These are phyloP conservation scores for Ypsolopha sequella DNA, from an alignment of 2,888 invertebrate species.

Conservation along the genomic window DNA sequence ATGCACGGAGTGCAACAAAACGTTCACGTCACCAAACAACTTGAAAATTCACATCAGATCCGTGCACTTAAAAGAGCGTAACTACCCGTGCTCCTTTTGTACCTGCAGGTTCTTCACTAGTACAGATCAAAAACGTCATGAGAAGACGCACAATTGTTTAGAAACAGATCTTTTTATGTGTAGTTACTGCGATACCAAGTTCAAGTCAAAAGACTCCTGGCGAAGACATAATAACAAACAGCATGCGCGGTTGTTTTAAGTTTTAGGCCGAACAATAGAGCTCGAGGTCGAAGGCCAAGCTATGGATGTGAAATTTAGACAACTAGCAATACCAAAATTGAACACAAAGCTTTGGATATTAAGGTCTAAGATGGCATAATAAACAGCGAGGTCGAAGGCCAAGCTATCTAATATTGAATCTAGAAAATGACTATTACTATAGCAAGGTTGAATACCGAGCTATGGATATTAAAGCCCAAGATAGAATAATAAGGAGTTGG, in stretches of 20 bases:
- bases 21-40: constrained; percentile 19
- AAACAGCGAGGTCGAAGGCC: too few species aligned
- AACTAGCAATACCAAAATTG: too few species aligned
- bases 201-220: constrained; percentile 32
- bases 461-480: too few species aligned
- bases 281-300: too few species aligned
- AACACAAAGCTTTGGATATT: too few species aligned
- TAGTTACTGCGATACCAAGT: constrained; percentile 23
- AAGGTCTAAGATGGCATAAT: too few species aligned
- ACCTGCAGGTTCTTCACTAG: constrained; percentile 30
- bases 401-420: too few species aligned
- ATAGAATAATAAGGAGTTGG: too few species aligned
- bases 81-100: constrained; percentile 23
- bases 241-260: constrained; percentile 22
- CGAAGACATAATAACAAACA: constrained; percentile 28
- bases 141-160: constrained; percentile 26
- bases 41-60: constrained; percentile 25
- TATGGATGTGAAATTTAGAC: too few species aligned
- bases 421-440: too few species aligned
- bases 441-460: too few species aligned
- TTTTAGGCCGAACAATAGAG: constrained; percentile 33
- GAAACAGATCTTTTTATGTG: constrained; percentile 20
- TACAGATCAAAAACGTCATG: constrained; percentile 26
- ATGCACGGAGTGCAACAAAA: constrained; percentile 29
- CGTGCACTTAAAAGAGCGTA: constrained; percentile 29